Base-by-base conservation (phyloP, 1,140 invertebrate genomes). In the Copidosoma floridanum region DNA sequence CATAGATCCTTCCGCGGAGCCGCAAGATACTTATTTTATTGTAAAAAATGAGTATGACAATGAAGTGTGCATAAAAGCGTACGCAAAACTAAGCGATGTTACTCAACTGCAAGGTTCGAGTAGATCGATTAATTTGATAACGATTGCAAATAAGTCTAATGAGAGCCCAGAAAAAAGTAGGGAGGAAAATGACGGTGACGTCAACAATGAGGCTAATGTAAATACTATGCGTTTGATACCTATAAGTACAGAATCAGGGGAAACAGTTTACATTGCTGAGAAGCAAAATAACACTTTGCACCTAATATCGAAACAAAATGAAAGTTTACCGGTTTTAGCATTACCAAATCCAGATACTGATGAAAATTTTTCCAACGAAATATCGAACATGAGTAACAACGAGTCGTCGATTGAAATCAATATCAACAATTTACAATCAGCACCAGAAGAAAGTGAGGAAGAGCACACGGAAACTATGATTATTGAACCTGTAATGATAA, bases 271-370 rank as follows among this genome's bases (percentile, higher is more conserved):
- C 68, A n/a, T 46, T 55, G 3, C 52, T 3, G 41, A 68, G 21
- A 74, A 71, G 16, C 66, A 60, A 20, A 67, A 53, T 43, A 70
- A 68, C 26, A 70, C 70, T 8, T 62, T 74, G n/a, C 71, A 75
- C 56, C 65, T 78, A 20, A 74, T 78, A 55, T 74, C 76, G 2
- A 78, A 78, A 23, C 65, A 70, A 21, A 80, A 77, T 43, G 66
- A 72, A 46, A 67, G 65, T 7, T 63, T 71, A 14, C 74, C 76
- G 1, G 71, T 78, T 21, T 16, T 79, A 16, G 37, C 76, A 6
- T 68, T 78, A 56, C 68, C 71, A 5, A 78, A 77, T 70, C 66
- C 73, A 10, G 63, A 75, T 32, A 68, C 53, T 24, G 68, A 74
- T 48, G 68, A 74, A 3, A 64, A 69, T 59, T 77, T 71, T 61